Evolutionary conservation across 2,888 invertebrate genomes (phyloP), one percentile per base, ranked within the genome.

Genomic region (Hypena proboscidalis): DNA sequence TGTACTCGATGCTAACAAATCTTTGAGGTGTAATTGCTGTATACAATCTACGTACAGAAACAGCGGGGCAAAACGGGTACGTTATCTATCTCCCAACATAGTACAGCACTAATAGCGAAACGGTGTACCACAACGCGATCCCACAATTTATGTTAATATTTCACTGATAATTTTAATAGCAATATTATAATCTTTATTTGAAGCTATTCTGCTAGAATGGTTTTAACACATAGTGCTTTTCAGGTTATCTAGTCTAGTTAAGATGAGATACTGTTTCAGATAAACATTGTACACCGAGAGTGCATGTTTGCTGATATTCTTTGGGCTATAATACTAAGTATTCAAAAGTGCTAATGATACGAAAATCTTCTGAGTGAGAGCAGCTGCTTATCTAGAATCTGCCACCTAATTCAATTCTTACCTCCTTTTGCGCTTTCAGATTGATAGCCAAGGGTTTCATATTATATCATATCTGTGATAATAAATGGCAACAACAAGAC

Each of bases 11-110:
- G 65, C 71, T 69, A 76, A 82, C 83, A 85, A 83, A 84, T 85
- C 80, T 83, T 78, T 74, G 71, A 80, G 69, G 74, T 80, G 77
- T 85, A 83, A 84, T 84, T 82, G 80, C 79, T 75, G 76, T 76
- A 77, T 77, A 77, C 71, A n/a, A n/a, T n/a, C 74, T 77, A 76
- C 71, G 65, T 80, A 83, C 73, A 58, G 54, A 54, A 51, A 60
- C 58, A 37, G 44, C 31, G 31, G 49, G 55, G 50, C 37, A 53
- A 58, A 72, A 68, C 79, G 74, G 80, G 77, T 81, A 79, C 78
- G 74, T 77, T 83, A 83, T 85, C 83, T 75, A 50, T 70, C 55
- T 72, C 70, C 70, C 77, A 80, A 81, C 79, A 79, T 80, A 83
- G 77, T 74, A 75, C 71, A 74, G 70, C 77, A 74, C 83, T 83